Conservation (phyloP, 2,113 vertebrate species). For the Gallinago undulata region DNA sequence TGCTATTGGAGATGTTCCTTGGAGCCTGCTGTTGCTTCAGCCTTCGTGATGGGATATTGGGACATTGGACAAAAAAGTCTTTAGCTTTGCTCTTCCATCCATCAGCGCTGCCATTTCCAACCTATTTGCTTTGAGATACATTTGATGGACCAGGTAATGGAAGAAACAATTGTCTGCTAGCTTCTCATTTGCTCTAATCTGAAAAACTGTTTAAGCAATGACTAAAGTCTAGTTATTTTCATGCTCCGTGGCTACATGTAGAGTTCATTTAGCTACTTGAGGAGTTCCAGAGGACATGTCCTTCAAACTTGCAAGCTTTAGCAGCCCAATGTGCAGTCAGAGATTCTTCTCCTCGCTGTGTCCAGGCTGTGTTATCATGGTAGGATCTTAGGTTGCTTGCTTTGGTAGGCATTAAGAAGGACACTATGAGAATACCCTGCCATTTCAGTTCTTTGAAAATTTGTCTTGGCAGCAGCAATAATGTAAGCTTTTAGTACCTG, state of each 20-base stretch:
- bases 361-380: neutral
- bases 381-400: neutral
- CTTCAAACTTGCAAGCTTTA: neutral
- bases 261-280: neutral
- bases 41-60: neutral
- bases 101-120: neutral
- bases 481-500: fast-evolving
- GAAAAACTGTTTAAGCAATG: neutral
- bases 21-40: neutral
- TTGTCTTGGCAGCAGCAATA: neutral
- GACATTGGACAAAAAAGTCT: neutral
- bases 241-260: neutral
- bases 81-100: neutral
- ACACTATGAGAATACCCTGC: neutral
- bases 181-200: neutral
- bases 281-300: neutral
- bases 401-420: neutral
- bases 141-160: neutral
- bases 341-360: neutral
- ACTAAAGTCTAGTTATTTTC: neutral
- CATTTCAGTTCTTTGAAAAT: neutral
- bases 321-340: neutral
- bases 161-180: neutral
- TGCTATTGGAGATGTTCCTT: neutral
- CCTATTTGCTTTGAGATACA: neutral